Evolutionary conservation across 2,797 vertebrate species (phyloP), one percentile per base, ranked within the genome.

Genomic region (Siniperca undulata): DNA sequence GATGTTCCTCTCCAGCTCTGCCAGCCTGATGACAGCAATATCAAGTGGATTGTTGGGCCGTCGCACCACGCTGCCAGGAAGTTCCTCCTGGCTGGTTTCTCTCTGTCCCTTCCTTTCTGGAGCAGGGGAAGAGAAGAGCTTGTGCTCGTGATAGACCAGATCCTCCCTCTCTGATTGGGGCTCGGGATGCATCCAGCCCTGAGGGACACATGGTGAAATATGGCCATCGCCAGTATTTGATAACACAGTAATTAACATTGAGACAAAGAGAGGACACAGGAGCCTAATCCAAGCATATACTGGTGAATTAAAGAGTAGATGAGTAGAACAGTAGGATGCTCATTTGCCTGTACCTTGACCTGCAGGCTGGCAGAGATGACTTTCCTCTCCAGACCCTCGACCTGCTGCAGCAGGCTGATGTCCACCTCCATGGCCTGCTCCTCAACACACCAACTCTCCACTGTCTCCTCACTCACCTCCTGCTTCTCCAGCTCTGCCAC

Each of bases 1-100:
- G 83, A 99, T 98, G 97, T 99, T 98, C 94, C 96, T 97, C 96
- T 99, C 98, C 97, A 99, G 97, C 94, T 98, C 97, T 93, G 96
- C 96, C 87, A 99, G 97, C 86, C 98, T 97, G 91, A 93, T 96
- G 95, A 98, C 97, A 85, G 98, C 98, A 95, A 98, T 97, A 96
- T 99, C 98, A 95, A 99, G 97, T 91, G 98, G 98, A 96, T 98
- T 99, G 96, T 97, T 96, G 91, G 93, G 94, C 92, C 83, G 96
- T 84, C 96, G 97, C 81, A 95, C 94, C 91, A 97, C 91, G 10
- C 90, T 89, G 75, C 93, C 93, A 73, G 89, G 89, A 85, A 79
- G 89, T 90, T 96, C 91, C 91, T 95, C 85, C 91, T 94, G 91
- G 90, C 94, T 93, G 61, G 89, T 92, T 93, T 95, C 92, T 89